Evolutionary conservation across 2,888 invertebrate species (phyloP).

Genomic region (Dyspetes luteomarginatus): DNA sequence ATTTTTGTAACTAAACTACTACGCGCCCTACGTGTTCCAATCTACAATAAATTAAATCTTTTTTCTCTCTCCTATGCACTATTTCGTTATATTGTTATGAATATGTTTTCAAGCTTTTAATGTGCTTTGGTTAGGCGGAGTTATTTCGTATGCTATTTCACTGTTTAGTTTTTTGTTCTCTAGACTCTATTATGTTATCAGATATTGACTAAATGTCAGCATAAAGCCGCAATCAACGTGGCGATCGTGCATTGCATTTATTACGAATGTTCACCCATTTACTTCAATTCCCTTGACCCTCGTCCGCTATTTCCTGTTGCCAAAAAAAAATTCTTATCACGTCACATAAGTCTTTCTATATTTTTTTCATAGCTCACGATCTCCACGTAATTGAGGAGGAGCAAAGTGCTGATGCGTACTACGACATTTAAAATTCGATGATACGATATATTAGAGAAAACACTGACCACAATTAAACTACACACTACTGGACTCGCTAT

Average conservation of each 20-base stretch:
- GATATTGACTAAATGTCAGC: slow-evolving; percentile 80
- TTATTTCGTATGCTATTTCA: slow-evolving; percentile 72
- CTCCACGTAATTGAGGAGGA: slow-evolving; percentile 57
- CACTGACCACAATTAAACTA: slow-evolving; percentile 82
- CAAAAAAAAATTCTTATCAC: slow-evolving; percentile 44
- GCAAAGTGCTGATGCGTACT: slow-evolving; percentile 76
- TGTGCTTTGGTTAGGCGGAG: slow-evolving; percentile 80
- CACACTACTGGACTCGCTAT: slow-evolving; percentile 82
- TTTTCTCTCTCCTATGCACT: slow-evolving; percentile 57
- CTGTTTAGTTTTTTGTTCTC: slow-evolving; percentile 78
- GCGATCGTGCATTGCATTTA: slow-evolving; percentile 15
- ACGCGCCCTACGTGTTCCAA: slow-evolving; percentile 66
- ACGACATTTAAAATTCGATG: slow-evolving; percentile 82
- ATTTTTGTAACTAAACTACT: slow-evolving; percentile 65
- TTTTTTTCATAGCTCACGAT: background rate
- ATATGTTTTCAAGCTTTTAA: slow-evolving; percentile 65
- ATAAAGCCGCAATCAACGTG: slow-evolving; percentile 67
- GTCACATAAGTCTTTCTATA: slow-evolving; percentile 27
- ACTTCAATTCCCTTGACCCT: slow-evolving; percentile 1
- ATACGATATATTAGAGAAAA: slow-evolving; percentile 82
- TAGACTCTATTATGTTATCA: slow-evolving; percentile 81
- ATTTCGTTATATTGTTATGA: slow-evolving; percentile 45
- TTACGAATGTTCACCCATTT: slow-evolving; percentile 12
- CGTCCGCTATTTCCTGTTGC: slow-evolving; percentile 10
- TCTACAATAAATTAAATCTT: slow-evolving; percentile 81